Base-by-base conservation (phyloP, 2,888 invertebrate species). In the Chrysotoxum bicinctum region DNA sequence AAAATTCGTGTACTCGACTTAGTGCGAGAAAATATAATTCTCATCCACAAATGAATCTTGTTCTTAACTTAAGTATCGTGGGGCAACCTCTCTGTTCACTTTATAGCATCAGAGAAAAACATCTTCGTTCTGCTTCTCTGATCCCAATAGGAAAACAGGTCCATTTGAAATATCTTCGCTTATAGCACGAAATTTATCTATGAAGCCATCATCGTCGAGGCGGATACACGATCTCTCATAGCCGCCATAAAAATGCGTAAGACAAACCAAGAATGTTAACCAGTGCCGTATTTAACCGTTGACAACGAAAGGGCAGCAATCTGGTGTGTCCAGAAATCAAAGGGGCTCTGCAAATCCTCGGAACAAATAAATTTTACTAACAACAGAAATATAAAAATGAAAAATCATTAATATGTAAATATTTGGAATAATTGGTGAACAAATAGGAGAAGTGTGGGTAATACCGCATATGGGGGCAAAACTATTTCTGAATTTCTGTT, bases 1-100 rank as follows among this genome's bases (percentile, higher is more conserved):
- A 64, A 60, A 73, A 48, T 82, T 77, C 72, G 66, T 69, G 78
- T 58, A 60, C 21, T 32, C 16, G 54, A 35, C 68, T 78, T 68
- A 66, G 78, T 82, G 60, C 60, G 82, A 82, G 72, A 82, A 82
- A 73, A 77, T 62, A 60, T 48, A 77, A 82, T 68, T 68, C 60
- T 60, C 30, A 48, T 35, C 16, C 16, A 48, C 23, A 76, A 56
- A 66, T 66, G 64, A 64, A 78, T 72, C 62, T 70, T 45, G 30
- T 45, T 54, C 10, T 62, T 32, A 30, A 50, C 26, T 16, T 54
- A 52, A 43, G 58, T 56, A 72, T 64, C 14, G 43, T 43, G 43
- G 45, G 43, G 64, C 66, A 60, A 40, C 37, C 21, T 58, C 16
- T 52, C 8, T 35, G 32, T 10, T 21, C 7, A 23, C 26, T 12